Evolutionary conservation across 2,888 invertebrate species (phyloP).

Genomic region (Dynastes hyllus): DNA sequence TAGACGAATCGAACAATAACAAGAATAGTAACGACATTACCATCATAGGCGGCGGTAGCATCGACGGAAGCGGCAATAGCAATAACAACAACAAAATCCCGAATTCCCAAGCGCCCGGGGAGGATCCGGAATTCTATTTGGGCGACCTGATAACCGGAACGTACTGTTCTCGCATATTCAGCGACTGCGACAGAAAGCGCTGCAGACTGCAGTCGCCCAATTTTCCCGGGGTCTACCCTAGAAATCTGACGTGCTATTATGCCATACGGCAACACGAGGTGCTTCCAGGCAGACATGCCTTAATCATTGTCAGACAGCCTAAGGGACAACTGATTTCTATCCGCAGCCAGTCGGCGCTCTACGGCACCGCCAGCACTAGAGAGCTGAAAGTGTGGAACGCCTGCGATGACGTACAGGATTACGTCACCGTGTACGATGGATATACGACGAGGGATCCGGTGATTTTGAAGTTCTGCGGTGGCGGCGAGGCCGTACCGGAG

Average conservation of each 20-base stretch:
- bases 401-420: conserved; percentile 84
- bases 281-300: conserved; percentile 89
- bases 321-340: conserved; percentile 91
- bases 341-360: conserved; percentile 83
- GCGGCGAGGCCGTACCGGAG: conserved; percentile 89
- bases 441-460: conserved; percentile 92
- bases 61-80: conserved; percentile 1
- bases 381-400: conserved; percentile 81
- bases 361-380: conserved; percentile 73
- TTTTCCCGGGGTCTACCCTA: conserved; percentile 94
- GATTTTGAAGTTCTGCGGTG: conserved; percentile 91
- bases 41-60: neutral
- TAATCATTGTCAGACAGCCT: conserved; percentile 89
- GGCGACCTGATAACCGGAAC: conserved; percentile 93
- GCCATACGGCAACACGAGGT: conserved; percentile 90
- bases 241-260: conserved; percentile 95
- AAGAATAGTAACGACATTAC: conserved; percentile 66
- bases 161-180: conserved; percentile 93
- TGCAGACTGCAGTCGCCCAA: conserved; percentile 94
- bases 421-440: conserved; percentile 91
- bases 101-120: conserved; percentile 69
- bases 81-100: conserved; percentile 65
- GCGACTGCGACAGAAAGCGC: conserved; percentile 91
- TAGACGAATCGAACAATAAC: conserved; percentile 47
- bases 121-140: conserved; percentile 79